These are phyloP conservation scores for Notothenia rossii DNA, from an alignment of 2,113 vertebrate genomes.

Conservation along the genomic window DNA sequence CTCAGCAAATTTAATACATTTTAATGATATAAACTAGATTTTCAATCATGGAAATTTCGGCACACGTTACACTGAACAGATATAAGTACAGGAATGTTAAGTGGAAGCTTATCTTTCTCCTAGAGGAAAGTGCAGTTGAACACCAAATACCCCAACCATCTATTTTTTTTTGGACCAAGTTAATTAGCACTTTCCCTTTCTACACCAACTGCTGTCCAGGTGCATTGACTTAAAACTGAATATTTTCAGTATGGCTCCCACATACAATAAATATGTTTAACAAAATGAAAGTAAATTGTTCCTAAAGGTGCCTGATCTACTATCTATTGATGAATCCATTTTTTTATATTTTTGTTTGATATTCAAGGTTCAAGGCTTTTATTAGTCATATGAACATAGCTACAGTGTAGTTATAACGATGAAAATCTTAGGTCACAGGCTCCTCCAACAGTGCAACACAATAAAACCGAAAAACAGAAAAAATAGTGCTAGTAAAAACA, in stretches of 20 bases:
- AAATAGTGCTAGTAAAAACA: too few species aligned
- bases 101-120: not conserved
- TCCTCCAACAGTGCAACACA: too few species aligned
- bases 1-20: not conserved
- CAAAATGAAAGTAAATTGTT: not conserved
- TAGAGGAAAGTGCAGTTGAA: not conserved
- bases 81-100: not conserved
- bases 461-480: too few species aligned
- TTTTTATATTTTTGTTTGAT: too few species aligned
- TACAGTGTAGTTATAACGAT: too few species aligned
- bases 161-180: not conserved
- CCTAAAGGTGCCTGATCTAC: not conserved
- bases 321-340: not conserved
- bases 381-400: too few species aligned
- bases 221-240: not conserved
- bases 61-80: not conserved
- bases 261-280: not conserved
- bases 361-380: too few species aligned
- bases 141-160: constrained; percentile 2
- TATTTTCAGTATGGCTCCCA: not conserved
- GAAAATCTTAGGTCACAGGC: too few species aligned
- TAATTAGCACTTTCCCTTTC: not conserved
- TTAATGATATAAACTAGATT: too few species aligned
- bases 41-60: not conserved
- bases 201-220: not conserved